Percentiles rank a stretch among this genome's conserved stretches.
phyloP scores from a whole-genome alignment of 2,888 invertebrate species.

The Pyrochroa serraticornis region DNA sequence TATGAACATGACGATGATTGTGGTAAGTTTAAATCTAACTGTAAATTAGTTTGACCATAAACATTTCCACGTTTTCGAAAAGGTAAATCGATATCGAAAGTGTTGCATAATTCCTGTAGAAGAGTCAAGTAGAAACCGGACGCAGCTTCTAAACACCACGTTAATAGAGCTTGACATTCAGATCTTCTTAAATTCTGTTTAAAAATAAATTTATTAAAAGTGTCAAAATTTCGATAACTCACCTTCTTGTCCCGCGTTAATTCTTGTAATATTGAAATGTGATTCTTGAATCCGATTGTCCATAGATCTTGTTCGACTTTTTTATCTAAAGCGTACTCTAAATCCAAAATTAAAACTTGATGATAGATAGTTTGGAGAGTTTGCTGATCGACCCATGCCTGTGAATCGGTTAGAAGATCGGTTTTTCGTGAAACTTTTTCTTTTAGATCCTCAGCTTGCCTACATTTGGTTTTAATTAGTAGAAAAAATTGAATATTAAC shows the following conservation, averaged over 20 bases:
- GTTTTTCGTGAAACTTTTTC: conserved; percentile 67
- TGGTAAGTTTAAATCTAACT: conserved; percentile 55
- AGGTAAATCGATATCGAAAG: conserved; percentile 81
- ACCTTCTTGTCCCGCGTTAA: conserved; percentile 82
- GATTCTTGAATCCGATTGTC: conserved; percentile 88
- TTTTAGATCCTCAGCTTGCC: conserved; percentile 78
- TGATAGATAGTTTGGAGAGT: conserved; percentile 68
- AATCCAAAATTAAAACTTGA: conserved; percentile 76
- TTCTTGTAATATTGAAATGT: conserved; percentile 78
- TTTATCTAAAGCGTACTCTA: conserved; percentile 86
- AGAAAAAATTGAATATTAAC: conserved; percentile 8
- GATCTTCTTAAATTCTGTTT: conserved; percentile 71
- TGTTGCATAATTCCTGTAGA: conserved; percentile 80
- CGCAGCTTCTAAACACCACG: conserved; percentile 82
- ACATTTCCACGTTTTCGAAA: conserved; percentile 64
- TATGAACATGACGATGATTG: conserved; percentile 79
- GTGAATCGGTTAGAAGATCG: conserved; percentile 58
- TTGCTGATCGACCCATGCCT: conserved; percentile 57
- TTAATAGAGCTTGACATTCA: conserved; percentile 78
- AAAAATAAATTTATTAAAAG: conserved; percentile 38
- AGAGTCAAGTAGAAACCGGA: conserved; percentile 85
- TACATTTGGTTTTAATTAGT: conserved; percentile 45
- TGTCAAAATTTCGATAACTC: conserved; percentile 21
- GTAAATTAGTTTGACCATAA: conserved; percentile 49
- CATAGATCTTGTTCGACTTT: conserved; percentile 90